Base-by-base conservation (phyloP, 2,797 vertebrate genomes). In the Anguilla pacifica region DNA sequence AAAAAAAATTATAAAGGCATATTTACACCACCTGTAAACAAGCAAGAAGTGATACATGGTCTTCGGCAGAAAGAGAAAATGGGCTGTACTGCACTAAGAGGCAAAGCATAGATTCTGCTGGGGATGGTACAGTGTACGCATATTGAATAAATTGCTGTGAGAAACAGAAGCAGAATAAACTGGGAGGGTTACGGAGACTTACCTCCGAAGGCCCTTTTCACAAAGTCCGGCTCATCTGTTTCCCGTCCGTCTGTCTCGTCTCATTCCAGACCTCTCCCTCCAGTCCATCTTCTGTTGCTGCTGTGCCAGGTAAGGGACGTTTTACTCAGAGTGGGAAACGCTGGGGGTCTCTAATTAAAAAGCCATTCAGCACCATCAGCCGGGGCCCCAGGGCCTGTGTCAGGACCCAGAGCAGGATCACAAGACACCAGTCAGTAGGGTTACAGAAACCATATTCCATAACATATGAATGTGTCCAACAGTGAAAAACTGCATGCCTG, bases 201-300 rank as follows among this genome's bases (percentile, higher is more conserved):
- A 22, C 3, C 17, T 79, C 39, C 22, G 43, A 46, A 17, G 74
- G 15, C 5, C 6, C 35, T 19, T 19, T 43, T 19, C 17, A 2
- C 35, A 39, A 79, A 64, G 5, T 25, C 17, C 17, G 17, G 19
- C 17, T 19, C 19, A 6, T 64, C 25, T 6, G 1, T 17, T 15
- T 79, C 15, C 35, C 0, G n/a, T 19, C 11, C 7, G 0, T 51
- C 46, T 25, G 53, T 83, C 1, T 90, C 83, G 59, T 89, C 35
- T 86, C 64, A 46, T 49, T 89, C 1, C 94, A 97, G 97, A 96
- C 94, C 95, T 96, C n/a, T 96, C 95, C 87, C 93, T 96, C 90
- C 95, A 94, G 90, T 97, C 96, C 0, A 82, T 97, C 84, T 97
- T 97, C 94, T 97, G 97, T 90, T 95, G 94, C 88, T 97, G 96